Evolutionary conservation across 2,797 vertebrate species (phyloP).

Genomic region (Eulemur rubriventer): DNA sequence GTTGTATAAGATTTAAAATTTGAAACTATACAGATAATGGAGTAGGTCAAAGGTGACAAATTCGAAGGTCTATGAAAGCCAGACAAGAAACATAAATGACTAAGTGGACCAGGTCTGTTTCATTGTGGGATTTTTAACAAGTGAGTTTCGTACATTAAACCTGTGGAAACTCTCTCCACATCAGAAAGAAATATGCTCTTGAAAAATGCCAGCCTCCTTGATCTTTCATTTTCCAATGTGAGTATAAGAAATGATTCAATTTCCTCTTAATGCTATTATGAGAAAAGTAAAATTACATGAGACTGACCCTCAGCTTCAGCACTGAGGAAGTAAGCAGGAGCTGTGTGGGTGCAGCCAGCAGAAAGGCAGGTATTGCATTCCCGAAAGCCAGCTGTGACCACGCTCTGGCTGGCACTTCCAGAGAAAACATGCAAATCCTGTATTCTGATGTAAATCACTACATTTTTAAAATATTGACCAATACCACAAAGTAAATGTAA

Average conservation of each 20-base stretch:
- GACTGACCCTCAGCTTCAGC: neutral
- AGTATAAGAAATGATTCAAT: neutral
- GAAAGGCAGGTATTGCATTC: neutral
- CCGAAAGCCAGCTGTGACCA: neutral
- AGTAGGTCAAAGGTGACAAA: neutral
- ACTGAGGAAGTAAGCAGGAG: neutral
- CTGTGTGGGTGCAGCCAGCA: neutral
- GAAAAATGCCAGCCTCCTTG: neutral
- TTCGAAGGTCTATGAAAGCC: neutral
- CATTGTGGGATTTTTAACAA: neutral
- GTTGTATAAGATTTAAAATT: neutral
- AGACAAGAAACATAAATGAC: neutral
- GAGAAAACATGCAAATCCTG: neutral
- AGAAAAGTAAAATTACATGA: neutral
- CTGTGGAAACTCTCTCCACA: neutral
- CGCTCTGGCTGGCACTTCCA: neutral
- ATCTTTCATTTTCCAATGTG: neutral
- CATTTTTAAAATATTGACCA: neutral
- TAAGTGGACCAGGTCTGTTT: neutral
- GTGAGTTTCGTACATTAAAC: neutral
- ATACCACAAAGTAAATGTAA: neutral
- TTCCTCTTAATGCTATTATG: neutral
- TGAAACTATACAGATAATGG: neutral
- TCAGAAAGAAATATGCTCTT: neutral
- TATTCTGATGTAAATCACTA: neutral